Evolutionary conservation across 1,140 invertebrate genomes (phyloP), one percentile per base, ranked within the genome.

Genomic region (Pissodes strobi): DNA sequence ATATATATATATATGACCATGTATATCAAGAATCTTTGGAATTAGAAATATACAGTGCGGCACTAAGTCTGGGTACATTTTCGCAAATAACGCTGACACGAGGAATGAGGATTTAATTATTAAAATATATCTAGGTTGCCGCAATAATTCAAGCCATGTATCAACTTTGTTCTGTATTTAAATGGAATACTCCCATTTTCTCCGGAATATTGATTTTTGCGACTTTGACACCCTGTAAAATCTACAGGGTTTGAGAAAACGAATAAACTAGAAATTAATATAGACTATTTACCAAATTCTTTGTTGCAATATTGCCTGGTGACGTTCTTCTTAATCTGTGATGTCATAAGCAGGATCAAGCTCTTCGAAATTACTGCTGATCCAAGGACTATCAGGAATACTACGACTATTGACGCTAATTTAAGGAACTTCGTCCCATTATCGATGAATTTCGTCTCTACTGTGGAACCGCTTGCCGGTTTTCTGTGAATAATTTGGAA

Each of bases 321-420:
- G 70, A 86, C 86, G 75, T 90, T 86, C 67, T 87, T 84, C 71
- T 85, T 86, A 19, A 95, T 81, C 76, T 94, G 92, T 65, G 92
- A 94, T 2, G 92, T 93, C 92, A 96, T 95, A 73, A 96, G 91
- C 37, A 95, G 84, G 43, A 93, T 82, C 34, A 89, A 88, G 62
- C 88, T 90, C 81, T 95, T 95, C 60, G 93, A 88, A 51, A 94
- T 80, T 37, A 94, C 90, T 17, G 91, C 91, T 58, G 87, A 86
- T 4, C 80, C 85, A 37, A 95, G 81, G 38, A 96, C 92, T 62
- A 94, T 86, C 19, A 89, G 74, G 76, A 94, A 95, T 48, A 59
- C 56, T 9, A 51, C 10, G 22, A 58, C 19, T 21, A 65, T 49
- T 19, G 63, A 51, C 8, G 23, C 49, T 10, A 63, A 12, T 55